Evolutionary conservation across 2,888 invertebrate species (phyloP).

Genomic region (Amiota communis): DNA sequence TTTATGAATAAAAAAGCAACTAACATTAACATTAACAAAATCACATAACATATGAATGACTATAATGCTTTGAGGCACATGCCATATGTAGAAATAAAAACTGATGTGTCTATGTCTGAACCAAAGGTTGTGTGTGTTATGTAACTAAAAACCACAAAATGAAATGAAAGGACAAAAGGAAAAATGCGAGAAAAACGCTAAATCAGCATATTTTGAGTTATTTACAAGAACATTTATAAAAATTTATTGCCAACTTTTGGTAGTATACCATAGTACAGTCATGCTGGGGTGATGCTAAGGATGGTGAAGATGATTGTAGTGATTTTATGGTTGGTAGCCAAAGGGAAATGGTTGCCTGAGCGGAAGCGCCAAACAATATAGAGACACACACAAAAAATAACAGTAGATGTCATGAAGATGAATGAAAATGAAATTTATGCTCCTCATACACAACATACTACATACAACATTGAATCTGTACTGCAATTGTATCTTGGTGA

Average conservation of each 20-base stretch:
- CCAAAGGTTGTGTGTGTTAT: too few relatives aligned
- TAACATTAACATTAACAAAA: too few relatives aligned
- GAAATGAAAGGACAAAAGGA: not conserved
- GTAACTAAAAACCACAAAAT: conserved; percentile 8
- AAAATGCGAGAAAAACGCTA: conserved; percentile 54
- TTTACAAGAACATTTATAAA: conserved; percentile 67
- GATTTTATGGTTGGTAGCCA: not conserved
- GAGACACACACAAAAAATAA: not conserved
- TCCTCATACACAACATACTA: not conserved
- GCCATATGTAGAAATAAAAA: too few relatives aligned
- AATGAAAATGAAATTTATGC: conserved; percentile 1
- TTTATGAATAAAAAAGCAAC: too few relatives aligned
- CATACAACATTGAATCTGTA: not conserved
- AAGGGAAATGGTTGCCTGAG: not conserved
- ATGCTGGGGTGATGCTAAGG: too few relatives aligned
- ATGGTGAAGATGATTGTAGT: not conserved
- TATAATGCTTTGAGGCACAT: too few relatives aligned
- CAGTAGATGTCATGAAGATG: not conserved
- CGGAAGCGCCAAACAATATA: not conserved
- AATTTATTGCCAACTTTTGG: conserved; percentile 54
- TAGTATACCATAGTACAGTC: too few relatives aligned
- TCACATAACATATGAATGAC: too few relatives aligned
- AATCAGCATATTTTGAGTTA: conserved; percentile 66
- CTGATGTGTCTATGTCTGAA: too few relatives aligned
- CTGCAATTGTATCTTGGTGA: too few relatives aligned